Conservation (phyloP, 2,797 vertebrate genomes). For the Rhinogobio ventralis region DNA sequence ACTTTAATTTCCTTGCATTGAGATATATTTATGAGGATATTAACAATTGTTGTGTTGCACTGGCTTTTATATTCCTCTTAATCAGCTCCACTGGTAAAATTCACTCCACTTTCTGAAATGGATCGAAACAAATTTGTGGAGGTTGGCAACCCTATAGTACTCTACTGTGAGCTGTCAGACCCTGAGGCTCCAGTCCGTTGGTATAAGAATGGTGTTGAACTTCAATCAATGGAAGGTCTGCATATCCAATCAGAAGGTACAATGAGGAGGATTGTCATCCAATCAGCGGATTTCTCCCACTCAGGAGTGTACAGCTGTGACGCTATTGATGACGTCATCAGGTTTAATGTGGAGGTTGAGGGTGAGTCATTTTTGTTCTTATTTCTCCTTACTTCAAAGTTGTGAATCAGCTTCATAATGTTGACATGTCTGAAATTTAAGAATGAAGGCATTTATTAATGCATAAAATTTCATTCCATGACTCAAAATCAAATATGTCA, state of each 20-base stretch:
- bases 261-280: conserved; percentile 85
- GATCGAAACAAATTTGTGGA: conserved; percentile 86
- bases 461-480: conserved; percentile 23
- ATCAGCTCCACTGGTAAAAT: conserved; percentile 84
- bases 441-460: conserved; percentile 19
- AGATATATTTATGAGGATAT: not conserved
- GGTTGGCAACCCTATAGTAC: conserved; percentile 83
- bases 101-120: conserved; percentile 82
- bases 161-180: conserved; percentile 85
- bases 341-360: conserved; percentile 85
- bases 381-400: conserved; percentile 22
- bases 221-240: conserved; percentile 79
- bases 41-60: not conserved
- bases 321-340: conserved; percentile 83
- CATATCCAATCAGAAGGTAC: conserved; percentile 84
- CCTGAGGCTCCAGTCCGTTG: conserved; percentile 78
- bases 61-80: conserved; percentile 38
- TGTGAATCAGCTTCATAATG: conserved; percentile 44
- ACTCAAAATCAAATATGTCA: conserved; percentile 28
- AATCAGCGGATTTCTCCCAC: conserved; percentile 81
- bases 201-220: conserved; percentile 83
- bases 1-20: not conserved
- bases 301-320: conserved; percentile 85
- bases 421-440: conserved; percentile 24
- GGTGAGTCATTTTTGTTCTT: conserved; percentile 73